phyloP scores from a whole-genome alignment of 2,888 invertebrate species.

The Philonicus albiceps region DNA sequence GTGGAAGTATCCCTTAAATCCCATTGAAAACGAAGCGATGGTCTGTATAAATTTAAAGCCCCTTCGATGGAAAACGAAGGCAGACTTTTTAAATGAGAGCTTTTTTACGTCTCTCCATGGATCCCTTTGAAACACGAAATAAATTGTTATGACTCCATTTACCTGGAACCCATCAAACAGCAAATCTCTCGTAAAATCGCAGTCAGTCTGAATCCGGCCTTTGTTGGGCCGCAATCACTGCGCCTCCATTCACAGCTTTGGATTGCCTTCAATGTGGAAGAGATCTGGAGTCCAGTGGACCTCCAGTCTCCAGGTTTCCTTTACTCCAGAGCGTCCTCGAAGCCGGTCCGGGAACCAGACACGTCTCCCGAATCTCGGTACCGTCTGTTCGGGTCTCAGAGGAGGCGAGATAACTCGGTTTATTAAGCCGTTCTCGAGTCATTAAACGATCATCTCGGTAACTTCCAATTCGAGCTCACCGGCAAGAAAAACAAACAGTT shows the following conservation, averaged over 20 bases:
- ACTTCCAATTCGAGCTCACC: constrained; percentile 3
- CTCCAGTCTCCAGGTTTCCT: not conserved
- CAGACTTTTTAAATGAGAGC: not conserved
- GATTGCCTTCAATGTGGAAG: not conserved
- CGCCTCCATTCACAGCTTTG: not conserved
- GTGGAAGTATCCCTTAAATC: not conserved
- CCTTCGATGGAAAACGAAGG: not conserved
- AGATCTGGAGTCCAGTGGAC: not conserved
- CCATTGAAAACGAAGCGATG: not conserved
- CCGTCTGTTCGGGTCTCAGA: not conserved
- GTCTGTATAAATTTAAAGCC: not conserved
- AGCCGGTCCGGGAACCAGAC: not conserved
- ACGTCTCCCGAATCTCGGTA: not conserved
- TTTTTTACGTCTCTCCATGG: not conserved
- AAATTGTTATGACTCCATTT: constrained; percentile 34
- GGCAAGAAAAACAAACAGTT: constrained; percentile 8
- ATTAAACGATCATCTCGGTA: constrained; percentile 36
- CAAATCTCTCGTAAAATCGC: constrained; percentile 33
- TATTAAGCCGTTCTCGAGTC: constrained; percentile 39
- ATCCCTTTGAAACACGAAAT: not conserved
- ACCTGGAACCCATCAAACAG: constrained; percentile 9
- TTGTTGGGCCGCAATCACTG: constrained; percentile 13
- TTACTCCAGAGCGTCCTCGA: not conserved
- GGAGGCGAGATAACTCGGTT: constrained; percentile 30
- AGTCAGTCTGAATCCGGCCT: constrained; percentile 10